Conservation (phyloP, 1,140 invertebrate species). For the Nephila pilipes region DNA sequence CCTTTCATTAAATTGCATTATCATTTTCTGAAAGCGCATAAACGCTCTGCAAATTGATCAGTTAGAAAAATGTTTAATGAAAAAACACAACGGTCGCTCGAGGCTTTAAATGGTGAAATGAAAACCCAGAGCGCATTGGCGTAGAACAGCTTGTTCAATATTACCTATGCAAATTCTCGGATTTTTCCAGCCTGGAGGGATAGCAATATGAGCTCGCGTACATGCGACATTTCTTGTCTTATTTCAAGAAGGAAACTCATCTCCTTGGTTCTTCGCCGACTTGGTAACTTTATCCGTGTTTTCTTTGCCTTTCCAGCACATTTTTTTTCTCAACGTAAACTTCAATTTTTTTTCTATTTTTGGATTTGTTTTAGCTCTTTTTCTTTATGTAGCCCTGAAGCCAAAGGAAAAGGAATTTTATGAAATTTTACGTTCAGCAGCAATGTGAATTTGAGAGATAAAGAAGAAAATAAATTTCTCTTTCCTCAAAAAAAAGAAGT, state of each 20-base stretch:
- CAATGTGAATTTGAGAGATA: conserved; percentile 3
- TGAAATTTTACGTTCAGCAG: conserved; percentile 19
- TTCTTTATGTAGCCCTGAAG: neutral
- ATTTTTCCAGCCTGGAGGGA: neutral
- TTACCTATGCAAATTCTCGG: conserved; percentile 49
- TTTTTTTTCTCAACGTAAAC: conserved; percentile 12
- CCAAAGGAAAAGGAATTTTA: conserved; percentile 27
- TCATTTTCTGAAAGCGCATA: neutral
- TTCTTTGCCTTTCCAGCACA: neutral
- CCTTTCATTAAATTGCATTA: conserved; percentile 14
- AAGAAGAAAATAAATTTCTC: conserved; percentile 3
- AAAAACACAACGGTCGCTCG: neutral
- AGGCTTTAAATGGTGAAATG: conserved; percentile 6
- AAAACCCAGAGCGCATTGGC: neutral
- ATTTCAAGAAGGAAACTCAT: neutral
- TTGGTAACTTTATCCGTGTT: conserved; percentile 41
- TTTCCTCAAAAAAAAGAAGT: neutral
- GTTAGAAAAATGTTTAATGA: conserved; percentile 12
- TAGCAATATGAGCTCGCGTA: conserved; percentile 12
- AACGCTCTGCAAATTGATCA: neutral
- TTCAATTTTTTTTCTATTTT: neutral
- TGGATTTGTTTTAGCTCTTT: neutral
- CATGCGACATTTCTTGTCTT: conserved; percentile 18
- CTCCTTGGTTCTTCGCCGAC: conserved; percentile 8
- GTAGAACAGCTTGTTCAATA: neutral